phyloP scores from a whole-genome alignment of 2,888 invertebrate species.

The Choristoneura rosaceana region DNA sequence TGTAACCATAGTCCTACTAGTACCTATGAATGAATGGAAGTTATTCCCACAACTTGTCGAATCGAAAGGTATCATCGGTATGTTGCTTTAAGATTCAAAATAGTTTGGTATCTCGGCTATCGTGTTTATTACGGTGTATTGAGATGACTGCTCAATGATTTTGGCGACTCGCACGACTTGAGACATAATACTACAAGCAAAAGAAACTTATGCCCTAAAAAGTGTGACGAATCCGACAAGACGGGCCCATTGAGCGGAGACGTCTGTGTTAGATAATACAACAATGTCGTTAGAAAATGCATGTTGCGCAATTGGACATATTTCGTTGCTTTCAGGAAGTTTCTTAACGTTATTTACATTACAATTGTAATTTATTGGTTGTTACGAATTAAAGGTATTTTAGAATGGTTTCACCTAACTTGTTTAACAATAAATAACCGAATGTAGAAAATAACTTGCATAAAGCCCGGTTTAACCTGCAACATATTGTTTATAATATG shows the following conservation, averaged over 20 bases:
- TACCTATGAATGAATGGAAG: conserved; percentile 50
- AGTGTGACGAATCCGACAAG: conserved; percentile 49
- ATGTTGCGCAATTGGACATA: conserved; percentile 17
- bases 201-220: conserved; percentile 44
- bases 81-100: conserved; percentile 1
- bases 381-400: conserved; percentile 8
- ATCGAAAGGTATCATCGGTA: conserved; percentile 1
- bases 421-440: background rate
- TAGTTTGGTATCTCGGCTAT: background rate
- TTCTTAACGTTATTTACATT: conserved; percentile 22
- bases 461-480: too few relatives aligned
- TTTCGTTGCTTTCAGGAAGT: conserved; percentile 22
- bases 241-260: conserved; percentile 23
- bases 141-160: conserved; percentile 43
- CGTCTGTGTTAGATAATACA: conserved; percentile 22
- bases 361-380: background rate
- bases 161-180: conserved; percentile 45
- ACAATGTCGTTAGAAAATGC: conserved; percentile 26
- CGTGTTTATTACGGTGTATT: conserved; percentile 7
- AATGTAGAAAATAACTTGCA: background rate
- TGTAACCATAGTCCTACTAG: conserved; percentile 30
- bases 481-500: too few relatives aligned
- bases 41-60: conserved; percentile 33
- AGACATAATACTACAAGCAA: conserved; percentile 18
- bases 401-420: conserved; percentile 5